phyloP scores from a whole-genome alignment of 2,888 invertebrate species.

The Pachliopta kotzebuea region DNA sequence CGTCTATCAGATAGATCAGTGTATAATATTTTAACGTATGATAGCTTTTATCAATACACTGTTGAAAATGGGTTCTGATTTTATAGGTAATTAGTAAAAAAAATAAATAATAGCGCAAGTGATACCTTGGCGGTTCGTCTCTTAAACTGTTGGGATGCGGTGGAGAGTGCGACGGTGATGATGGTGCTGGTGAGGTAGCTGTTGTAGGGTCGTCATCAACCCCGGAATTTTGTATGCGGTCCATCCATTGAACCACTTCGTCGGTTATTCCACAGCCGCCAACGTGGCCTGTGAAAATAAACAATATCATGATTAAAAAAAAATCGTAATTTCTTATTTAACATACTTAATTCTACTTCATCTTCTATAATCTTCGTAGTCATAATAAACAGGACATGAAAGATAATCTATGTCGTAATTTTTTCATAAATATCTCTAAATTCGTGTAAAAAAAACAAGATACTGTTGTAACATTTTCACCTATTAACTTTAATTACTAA shows the following conservation, averaged over 20 bases:
- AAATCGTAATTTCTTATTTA: too few species aligned
- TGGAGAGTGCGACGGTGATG: constrained; percentile 47
- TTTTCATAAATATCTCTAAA: not conserved
- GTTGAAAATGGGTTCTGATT: too few species aligned
- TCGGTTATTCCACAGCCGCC: constrained; percentile 94
- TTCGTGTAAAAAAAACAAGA: not conserved
- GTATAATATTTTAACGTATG: too few species aligned
- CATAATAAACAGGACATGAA: too few species aligned
- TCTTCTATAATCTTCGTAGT: not conserved
- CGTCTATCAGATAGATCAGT: too few species aligned
- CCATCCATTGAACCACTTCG: constrained; percentile 95
- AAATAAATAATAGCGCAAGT: not conserved
- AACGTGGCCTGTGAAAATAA: constrained; percentile 83
- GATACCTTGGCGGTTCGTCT: constrained; percentile 67
- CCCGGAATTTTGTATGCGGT: constrained; percentile 90
- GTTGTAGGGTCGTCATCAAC: constrained; percentile 75
- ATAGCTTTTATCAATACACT: too few species aligned
- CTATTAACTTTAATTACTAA: too few species aligned
- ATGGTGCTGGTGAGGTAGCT: constrained; percentile 49
- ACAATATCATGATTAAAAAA: not conserved
- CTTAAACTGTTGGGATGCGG: constrained; percentile 69
- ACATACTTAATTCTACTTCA: not conserved
- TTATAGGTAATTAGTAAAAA: too few species aligned
- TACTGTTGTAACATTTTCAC: not conserved
- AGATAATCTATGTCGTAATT: too few species aligned